These are phyloP conservation scores for Drosophila mimica DNA, from an alignment of 2,888 invertebrate species.

Conservation along the genomic window DNA sequence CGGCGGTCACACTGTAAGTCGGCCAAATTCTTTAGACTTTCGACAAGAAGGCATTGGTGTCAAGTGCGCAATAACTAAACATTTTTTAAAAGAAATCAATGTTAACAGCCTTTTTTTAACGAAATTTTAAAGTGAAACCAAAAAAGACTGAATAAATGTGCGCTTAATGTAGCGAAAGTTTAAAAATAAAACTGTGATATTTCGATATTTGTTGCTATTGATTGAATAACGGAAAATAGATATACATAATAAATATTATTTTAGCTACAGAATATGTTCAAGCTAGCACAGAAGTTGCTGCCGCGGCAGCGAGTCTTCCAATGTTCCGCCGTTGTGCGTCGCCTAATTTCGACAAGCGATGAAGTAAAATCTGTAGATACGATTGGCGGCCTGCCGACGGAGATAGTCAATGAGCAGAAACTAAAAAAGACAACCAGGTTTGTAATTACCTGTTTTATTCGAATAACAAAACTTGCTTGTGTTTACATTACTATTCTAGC, in stretches of 20 bases:
- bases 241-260: constrained; percentile 1
- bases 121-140: constrained; percentile 6
- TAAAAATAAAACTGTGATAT: background rate
- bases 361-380: constrained; percentile 78
- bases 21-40: constrained; percentile 32
- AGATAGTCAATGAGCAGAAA: constrained; percentile 80
- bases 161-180: background rate
- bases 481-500: constrained; percentile 39
- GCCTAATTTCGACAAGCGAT: constrained; percentile 80
- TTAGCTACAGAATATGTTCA: constrained; percentile 67
- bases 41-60: constrained; percentile 34
- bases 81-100: constrained; percentile 38
- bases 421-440: constrained; percentile 77
- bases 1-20: constrained; percentile 9
- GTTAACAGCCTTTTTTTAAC: constrained; percentile 1
- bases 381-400: constrained; percentile 76
- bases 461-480: constrained; percentile 33
- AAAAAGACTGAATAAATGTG: background rate
- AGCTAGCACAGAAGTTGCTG: constrained; percentile 68
- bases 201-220: background rate
- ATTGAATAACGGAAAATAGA: background rate
- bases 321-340: constrained; percentile 32
- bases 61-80: constrained; percentile 47
- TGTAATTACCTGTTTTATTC: constrained; percentile 55
- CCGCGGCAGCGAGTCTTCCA: constrained; percentile 54